These are phyloP conservation scores for Cercopithecus mona DNA, from an alignment of 2,113 vertebrate species.

Conservation along the genomic window DNA sequence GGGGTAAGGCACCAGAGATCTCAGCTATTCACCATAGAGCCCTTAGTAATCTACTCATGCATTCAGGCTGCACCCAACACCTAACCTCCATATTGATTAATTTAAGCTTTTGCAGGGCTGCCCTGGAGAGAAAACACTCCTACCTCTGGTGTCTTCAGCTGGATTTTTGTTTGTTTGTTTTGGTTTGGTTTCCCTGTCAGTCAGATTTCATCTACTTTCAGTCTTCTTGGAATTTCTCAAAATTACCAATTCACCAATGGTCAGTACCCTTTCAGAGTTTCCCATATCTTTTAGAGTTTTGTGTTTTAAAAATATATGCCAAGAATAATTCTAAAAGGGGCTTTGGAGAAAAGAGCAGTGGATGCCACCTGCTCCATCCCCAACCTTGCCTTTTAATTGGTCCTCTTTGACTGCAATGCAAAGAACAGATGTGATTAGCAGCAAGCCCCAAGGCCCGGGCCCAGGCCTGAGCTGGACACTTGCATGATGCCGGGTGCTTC, in stretches of 20 bases:
- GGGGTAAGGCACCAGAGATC: not conserved
- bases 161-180: conserved; percentile 25
- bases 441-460: not conserved
- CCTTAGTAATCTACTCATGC: not conserved
- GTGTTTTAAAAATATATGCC: not conserved
- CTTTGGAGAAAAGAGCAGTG: not conserved
- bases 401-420: not conserved
- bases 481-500: not conserved
- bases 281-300: not conserved
- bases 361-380: not conserved
- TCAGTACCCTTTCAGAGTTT: not conserved
- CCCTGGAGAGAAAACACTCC: not conserved
- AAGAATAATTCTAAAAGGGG: not conserved
- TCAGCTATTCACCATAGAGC: not conserved
- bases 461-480: accelerated
- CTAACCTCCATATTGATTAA: not conserved
- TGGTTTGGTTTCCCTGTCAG: not conserved
- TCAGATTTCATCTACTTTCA: not conserved
- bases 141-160: not conserved
- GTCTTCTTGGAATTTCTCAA: not conserved
- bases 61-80: not conserved
- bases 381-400: not conserved
- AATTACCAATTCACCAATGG: not conserved
- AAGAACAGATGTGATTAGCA: not conserved
- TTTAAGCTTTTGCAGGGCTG: not conserved